Conservation (phyloP, 2,888 invertebrate genomes). For the Erpobdella octoculata region DNA sequence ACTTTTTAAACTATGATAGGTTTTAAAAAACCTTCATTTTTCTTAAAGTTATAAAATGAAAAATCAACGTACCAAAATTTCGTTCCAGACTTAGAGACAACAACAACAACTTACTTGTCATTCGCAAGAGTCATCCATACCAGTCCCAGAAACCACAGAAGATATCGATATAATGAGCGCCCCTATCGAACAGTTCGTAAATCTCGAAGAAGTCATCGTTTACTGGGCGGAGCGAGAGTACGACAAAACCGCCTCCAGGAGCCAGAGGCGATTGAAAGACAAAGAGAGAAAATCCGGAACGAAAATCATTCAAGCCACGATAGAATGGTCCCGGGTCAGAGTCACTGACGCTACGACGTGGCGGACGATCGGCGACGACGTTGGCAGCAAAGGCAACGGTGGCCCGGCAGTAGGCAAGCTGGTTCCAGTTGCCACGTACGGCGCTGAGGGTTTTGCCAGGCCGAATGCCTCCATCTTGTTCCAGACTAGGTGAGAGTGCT, state of each 20-base stretch:
- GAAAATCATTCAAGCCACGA: conserved; percentile 30
- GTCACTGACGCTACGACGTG: conserved; percentile 35
- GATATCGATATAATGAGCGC: not conserved
- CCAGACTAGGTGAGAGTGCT: conserved; percentile 34
- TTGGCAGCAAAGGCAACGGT: not conserved
- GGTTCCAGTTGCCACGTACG: not conserved
- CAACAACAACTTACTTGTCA: no score
- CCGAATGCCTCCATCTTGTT: conserved; percentile 35
- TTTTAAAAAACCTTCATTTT: no score
- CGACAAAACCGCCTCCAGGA: conserved; percentile 33
- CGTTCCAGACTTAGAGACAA: not conserved
- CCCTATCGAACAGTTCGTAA: conserved; percentile 19
- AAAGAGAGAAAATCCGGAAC: conserved; percentile 30
- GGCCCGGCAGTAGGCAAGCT: not conserved
- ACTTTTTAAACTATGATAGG: no score
- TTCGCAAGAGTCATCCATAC: not conserved
- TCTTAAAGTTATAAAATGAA: no score
- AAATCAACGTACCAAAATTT: no score
- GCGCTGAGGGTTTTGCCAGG: not conserved
- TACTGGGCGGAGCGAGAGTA: conserved; percentile 35
- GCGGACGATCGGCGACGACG: conserved; percentile 28
- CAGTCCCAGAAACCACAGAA: not conserved
- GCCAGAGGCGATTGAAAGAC: conserved; percentile 28
- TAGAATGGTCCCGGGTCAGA: conserved; percentile 37
- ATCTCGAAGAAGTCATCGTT: conserved; percentile 34